Base-by-base conservation (phyloP, 2,888 invertebrate species). In the Penaeus monodon region DNA sequence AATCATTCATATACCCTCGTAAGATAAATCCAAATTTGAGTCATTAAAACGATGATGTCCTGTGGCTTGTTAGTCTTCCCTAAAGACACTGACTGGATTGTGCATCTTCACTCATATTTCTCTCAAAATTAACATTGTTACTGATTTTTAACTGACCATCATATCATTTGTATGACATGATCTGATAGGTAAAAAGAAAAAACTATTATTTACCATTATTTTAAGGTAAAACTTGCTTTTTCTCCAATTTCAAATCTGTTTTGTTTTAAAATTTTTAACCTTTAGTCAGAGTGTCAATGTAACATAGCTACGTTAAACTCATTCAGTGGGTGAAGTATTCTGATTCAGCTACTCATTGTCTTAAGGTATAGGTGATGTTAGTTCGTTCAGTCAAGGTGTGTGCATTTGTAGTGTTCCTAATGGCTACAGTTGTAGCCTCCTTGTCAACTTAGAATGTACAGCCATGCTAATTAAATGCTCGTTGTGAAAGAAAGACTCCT, bases 1-100 rank as follows among this genome's bases (percentile, higher is more conserved):
- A 85, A 63, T 85, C 79, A 80, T 85, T 81, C 73, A 80, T 85
- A 57, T 27, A 44, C 57, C 27, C 57, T 57, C 77, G 44, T 44
- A 49, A 57, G 77, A 20, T 77, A 49, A 22, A 49, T 77, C 57
- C 57, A 44, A 38, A 27, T 76, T 76, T 44, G 44, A 44, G 77
- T 44, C 77, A 77, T 77, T 77, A 77, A 77, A 27, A 49, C 57
- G 29, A 63, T 77, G 77, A 77, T 77, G 66, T 65, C 80, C 80
- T 80, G 66, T 80, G 80, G 64, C 38, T 66, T 80, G 64, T 64
- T 80, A 80, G 80, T 38, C 64, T 64, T 33, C 65, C 64, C 80
- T 80, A 12, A 64, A 80, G 66, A 80, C 33, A 22, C 14, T 20
- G 33, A 38, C 66, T 65, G 80, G 20, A 38, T 57, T 29, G 49